phyloP scores from a whole-genome alignment of 2,797 vertebrate genomes.

The Sternarchorhynchus goeldii region DNA sequence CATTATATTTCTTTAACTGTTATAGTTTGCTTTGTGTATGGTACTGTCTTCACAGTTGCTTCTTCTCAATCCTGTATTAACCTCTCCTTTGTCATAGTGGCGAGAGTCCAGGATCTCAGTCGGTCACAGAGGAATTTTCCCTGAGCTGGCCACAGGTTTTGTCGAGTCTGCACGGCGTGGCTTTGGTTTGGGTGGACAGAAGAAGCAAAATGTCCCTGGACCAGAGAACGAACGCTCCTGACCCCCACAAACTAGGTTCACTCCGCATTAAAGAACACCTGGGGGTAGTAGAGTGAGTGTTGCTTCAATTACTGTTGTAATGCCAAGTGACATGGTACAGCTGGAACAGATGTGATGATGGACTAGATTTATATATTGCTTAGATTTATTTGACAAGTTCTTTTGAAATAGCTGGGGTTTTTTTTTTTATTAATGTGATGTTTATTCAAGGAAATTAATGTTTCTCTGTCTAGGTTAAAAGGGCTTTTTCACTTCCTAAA shows the following conservation, averaged over 20 bases:
- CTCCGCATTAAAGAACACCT: slow-evolving; percentile 78
- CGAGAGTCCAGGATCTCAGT: slow-evolving; percentile 72
- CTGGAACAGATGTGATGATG: too few species aligned
- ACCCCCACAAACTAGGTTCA: slow-evolving; percentile 72
- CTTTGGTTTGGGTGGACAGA: slow-evolving; percentile 79
- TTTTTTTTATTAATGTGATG: too few species aligned
- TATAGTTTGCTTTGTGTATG: not conserved
- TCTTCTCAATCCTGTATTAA: slow-evolving; percentile 37
- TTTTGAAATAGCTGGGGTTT: too few species aligned
- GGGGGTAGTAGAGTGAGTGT: slow-evolving; percentile 77
- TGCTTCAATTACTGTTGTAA: slow-evolving; percentile 1
- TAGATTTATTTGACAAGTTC: too few species aligned
- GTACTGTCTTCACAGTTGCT: not conserved
- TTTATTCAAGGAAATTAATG: too few species aligned
- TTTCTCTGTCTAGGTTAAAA: too few species aligned
- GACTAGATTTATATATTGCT: too few species aligned
- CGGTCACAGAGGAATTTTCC: slow-evolving; percentile 78
- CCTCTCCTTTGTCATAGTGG: slow-evolving; percentile 64
- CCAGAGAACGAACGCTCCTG: slow-evolving; percentile 70
- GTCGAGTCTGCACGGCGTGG: slow-evolving; percentile 72
- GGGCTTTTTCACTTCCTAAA: too few species aligned
- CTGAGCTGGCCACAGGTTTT: slow-evolving; percentile 81
- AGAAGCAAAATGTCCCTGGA: slow-evolving; percentile 71
- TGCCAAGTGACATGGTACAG: not conserved
- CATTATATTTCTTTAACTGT: not conserved